Conservation (phyloP, 2,797 vertebrate species). For the Rhabdophis nuchalis region DNA sequence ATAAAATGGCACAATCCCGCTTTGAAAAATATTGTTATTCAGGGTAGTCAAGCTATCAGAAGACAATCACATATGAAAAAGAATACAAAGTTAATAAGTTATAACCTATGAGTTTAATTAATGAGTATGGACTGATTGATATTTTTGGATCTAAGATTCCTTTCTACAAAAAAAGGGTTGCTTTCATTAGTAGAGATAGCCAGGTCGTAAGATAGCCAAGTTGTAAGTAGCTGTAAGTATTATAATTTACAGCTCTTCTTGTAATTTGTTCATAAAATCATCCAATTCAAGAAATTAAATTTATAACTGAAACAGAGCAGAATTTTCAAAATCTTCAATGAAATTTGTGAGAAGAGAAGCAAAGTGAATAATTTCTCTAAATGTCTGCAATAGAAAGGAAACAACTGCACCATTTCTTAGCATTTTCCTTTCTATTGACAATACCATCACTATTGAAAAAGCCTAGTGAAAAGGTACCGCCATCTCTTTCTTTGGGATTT, state of each 20-base stretch:
- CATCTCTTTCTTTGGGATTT: neutral
- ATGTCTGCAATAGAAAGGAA: neutral
- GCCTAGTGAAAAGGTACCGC: neutral
- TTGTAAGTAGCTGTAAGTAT: neutral
- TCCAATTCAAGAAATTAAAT: neutral
- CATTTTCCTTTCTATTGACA: neutral
- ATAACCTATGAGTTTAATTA: neutral
- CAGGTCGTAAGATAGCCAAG: too few species aligned
- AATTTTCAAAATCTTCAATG: neutral
- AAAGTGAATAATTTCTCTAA: neutral
- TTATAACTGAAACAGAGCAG: neutral
- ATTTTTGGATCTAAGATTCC: neutral
- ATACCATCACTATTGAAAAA: neutral
- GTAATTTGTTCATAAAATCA: neutral
- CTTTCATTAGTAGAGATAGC: neutral
- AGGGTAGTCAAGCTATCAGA: too few species aligned
- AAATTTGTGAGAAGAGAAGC: neutral
- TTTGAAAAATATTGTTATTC: neutral
- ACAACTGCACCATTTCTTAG: neutral
- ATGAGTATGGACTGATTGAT: neutral
- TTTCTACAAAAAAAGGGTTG: neutral
- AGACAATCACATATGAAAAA: neutral
- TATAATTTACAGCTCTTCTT: neutral
- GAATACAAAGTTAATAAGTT: neutral
- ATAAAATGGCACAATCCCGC: neutral